Percentiles rank a stretch among this genome's conserved stretches.
These are phyloP conservation scores for Prunella himalayana DNA, from an alignment of 2,113 vertebrate genomes.

Conservation along the genomic window DNA sequence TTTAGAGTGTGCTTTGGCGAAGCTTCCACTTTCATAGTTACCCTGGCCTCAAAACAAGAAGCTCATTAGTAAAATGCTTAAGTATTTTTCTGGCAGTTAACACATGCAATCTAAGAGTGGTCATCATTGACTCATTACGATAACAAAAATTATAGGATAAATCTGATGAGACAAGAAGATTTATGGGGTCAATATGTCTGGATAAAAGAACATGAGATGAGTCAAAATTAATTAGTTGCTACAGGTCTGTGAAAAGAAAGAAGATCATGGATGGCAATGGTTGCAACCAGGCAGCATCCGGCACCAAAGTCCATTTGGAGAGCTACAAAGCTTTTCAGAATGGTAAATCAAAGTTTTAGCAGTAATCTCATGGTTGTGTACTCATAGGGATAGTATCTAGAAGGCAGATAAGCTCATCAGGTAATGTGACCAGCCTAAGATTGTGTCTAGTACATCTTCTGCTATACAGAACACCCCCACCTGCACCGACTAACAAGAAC, in stretches of 20 bases:
- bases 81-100: neutral
- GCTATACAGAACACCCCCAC: neutral
- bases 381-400: neutral
- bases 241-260: neutral
- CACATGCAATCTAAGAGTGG: neutral
- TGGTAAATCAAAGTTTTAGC: neutral
- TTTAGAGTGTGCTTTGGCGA: neutral
- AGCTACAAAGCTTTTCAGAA: neutral
- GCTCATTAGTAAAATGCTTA: neutral
- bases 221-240: neutral
- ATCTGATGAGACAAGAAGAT: neutral
- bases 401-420: neutral
- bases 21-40: neutral
- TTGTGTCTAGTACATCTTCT: neutral
- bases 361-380: accelerated
- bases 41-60: neutral
- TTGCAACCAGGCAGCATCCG: neutral
- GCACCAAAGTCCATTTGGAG: neutral
- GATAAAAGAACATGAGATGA: neutral
- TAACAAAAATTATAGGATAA: neutral
- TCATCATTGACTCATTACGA: neutral
- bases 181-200: neutral
- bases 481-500: neutral
- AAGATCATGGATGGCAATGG: neutral
- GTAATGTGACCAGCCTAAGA: neutral